phyloP scores from a whole-genome alignment of 2,113 vertebrate genomes.

The Psephotus haematonotus region DNA sequence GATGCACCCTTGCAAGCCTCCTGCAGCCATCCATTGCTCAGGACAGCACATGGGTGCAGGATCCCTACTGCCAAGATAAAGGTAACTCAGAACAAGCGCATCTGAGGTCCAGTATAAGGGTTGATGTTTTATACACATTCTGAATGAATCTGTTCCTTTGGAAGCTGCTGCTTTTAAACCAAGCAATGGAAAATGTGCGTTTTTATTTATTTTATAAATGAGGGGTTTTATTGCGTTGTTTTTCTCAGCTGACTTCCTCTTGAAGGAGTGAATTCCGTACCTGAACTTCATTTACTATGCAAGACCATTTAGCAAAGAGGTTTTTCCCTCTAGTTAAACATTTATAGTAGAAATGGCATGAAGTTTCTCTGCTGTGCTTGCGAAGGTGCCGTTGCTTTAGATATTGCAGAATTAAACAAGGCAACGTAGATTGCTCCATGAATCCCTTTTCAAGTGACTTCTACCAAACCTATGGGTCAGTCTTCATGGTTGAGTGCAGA shows the following conservation, averaged over 20 bases:
- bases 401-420: background rate
- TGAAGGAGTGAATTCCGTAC: background rate
- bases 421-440: background rate
- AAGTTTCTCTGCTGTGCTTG: background rate
- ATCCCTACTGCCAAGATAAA: background rate
- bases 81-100: background rate
- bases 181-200: background rate
- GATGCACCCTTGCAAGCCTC: background rate
- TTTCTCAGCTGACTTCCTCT: background rate
- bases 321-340: background rate
- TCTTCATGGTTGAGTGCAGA: background rate
- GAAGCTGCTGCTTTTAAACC: background rate
- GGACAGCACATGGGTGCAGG: accelerated
- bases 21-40: background rate
- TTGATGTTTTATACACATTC: background rate
- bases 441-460: background rate
- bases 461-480: background rate
- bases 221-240: background rate
- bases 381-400: background rate
- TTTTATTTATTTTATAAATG: background rate
- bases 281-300: background rate
- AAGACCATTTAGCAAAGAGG: background rate
- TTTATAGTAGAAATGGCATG: background rate
- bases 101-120: background rate
- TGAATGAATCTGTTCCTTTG: background rate